Base-by-base conservation (phyloP, 2,113 vertebrate genomes). In the Rhinoderma darwinii region DNA sequence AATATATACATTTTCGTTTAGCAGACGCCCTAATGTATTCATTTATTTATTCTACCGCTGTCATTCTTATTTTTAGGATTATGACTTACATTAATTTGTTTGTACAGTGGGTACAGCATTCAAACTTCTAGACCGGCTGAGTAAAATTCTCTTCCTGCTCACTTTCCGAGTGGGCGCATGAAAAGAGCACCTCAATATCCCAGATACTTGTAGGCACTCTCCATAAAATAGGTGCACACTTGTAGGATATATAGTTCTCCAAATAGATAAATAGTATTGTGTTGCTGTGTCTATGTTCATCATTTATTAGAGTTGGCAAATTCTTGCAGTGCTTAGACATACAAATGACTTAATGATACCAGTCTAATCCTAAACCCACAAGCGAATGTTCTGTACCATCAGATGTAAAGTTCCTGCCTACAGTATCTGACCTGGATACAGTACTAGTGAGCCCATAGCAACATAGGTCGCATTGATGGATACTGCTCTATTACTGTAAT, bases 281-380 rank as follows among this genome's bases (percentile, higher is more conserved):
- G 12, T n/a, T 50, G 20, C n/a, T 51, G 1, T 12, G 27, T 37
- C 35, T 72, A 35, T 37, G 7, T 70, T 27, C 18, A 70, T 22
- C 17, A 20, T 37, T 7, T 72, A 25, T 39, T 39, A 72, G 37
- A 41, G 22, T 20, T 39, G 9, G 2, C 32, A 22, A 18, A 39
- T 72, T 35, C 12, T 47, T 47, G n/a, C 25, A 44, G 25, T 44
- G 41, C 73, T 17, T 25, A 27, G 73, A 44, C 41, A 75, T 78
- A 43, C 44, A 78, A 78, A 78, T 51, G 44, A 50, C 35, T 35
- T 30, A n/a, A 47, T 78, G 50, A 51, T 12, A 50, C n/a, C 17
- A 78, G 75, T 54, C 47, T 78, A 78, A 78, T 54, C 44, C 44
- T 78, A 35, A 54, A 54, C 51, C 9, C 75, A 78, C 44, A 54